phyloP scores from a whole-genome alignment of 2,888 invertebrate species.

The Onthophagus sagittarius region DNA sequence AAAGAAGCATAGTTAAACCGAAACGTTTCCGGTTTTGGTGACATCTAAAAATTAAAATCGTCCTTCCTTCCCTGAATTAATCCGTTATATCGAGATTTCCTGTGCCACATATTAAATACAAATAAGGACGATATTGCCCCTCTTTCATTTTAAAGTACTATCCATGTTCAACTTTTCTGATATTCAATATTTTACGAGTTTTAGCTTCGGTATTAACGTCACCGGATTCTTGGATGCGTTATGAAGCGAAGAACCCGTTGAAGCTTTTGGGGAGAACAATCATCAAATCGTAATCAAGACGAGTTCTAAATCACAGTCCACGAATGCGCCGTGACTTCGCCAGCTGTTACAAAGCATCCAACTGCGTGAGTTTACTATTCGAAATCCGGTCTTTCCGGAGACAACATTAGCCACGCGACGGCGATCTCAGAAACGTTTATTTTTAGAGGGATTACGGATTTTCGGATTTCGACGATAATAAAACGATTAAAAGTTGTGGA shows the following conservation, averaged over 20 bases:
- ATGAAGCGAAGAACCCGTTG: constrained; percentile 10
- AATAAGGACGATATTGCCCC: too few relatives aligned
- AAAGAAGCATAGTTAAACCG: too few relatives aligned
- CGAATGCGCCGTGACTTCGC: constrained; percentile 32
- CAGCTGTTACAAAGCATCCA: background rate
- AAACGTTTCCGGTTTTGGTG: too few relatives aligned
- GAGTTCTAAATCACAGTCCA: constrained; percentile 46
- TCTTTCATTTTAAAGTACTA: too few relatives aligned
- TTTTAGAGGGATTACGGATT: background rate
- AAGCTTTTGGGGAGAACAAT: constrained; percentile 44
- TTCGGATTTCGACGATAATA: background rate
- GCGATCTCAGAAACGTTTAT: background rate
- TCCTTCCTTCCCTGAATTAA: too few relatives aligned
- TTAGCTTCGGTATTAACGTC: background rate
- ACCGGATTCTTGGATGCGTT: background rate
- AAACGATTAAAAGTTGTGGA: background rate
- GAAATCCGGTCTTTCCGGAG: background rate
- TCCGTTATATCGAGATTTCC: too few relatives aligned
- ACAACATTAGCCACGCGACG: background rate
- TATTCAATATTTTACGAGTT: background rate
- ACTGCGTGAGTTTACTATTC: background rate
- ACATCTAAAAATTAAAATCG: too few relatives aligned
- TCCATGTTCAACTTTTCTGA: background rate
- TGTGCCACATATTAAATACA: too few relatives aligned
- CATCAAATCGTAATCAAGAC: constrained; percentile 51